A percentile compares a stretch with the other conserved stretches of the same genome.
These are phyloP conservation scores for Eurytoma adleriae DNA, from an alignment of 2,888 invertebrate genomes.

Conservation along the genomic window DNA sequence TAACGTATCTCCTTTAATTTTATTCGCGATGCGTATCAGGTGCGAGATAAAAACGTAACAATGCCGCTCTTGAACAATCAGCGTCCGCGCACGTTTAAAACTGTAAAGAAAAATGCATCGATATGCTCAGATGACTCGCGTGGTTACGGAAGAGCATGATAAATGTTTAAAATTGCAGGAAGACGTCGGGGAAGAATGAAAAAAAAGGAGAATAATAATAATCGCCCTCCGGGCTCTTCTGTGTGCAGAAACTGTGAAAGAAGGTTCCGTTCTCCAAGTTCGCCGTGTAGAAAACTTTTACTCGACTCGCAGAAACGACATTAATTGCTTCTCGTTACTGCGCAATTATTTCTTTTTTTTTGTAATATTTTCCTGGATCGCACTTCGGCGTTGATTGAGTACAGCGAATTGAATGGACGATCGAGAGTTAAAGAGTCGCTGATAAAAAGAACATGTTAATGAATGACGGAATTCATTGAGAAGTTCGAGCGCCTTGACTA, in stretches of 20 bases:
- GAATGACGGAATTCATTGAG: too few species aligned
- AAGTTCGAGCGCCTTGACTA: too few species aligned
- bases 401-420: too few species aligned
- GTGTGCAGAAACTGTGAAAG: conserved; percentile 49
- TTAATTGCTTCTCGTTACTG: background rate
- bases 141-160: conserved; percentile 48
- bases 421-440: too few species aligned
- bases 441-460: too few species aligned
- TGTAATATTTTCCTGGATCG: too few species aligned
- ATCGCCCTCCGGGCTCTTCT: conserved; percentile 48
- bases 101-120: conserved; percentile 25
- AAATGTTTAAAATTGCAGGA: conserved; percentile 62
- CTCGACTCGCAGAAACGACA: background rate
- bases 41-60: conserved; percentile 33
- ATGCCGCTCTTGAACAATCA: conserved; percentile 41
- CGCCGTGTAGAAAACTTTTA: conserved; percentile 7
- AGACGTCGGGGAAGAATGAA: conserved; percentile 47
- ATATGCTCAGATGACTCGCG: conserved; percentile 48
- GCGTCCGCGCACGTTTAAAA: conserved; percentile 33
- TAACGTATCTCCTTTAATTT: conserved; percentile 14
- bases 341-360: too few species aligned
- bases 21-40: conserved; percentile 18
- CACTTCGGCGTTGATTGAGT: too few species aligned
- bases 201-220: conserved; percentile 15
- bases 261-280: conserved; percentile 26